phyloP scores from a whole-genome alignment of 2,888 invertebrate genomes.

The Panorpa germanica region DNA sequence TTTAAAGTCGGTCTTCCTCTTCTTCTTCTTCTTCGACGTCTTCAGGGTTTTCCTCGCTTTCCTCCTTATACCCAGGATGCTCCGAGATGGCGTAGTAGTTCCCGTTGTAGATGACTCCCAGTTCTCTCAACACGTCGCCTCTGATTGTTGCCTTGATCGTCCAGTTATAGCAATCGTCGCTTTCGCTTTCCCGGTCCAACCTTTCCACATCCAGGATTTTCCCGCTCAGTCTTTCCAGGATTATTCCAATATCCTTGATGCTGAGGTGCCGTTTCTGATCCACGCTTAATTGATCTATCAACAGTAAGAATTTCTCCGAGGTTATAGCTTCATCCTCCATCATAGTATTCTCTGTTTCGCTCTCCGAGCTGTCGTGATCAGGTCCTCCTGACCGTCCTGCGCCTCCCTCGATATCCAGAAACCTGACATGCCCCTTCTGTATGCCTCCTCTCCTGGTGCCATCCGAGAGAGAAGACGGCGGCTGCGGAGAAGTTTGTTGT shows the following conservation, averaged over 20 bases:
- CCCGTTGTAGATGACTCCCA: slow-evolving; percentile 87
- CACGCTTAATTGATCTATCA: slow-evolving; percentile 82
- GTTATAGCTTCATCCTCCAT: slow-evolving; percentile 81
- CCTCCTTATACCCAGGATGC: slow-evolving; percentile 84
- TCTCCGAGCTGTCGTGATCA: slow-evolving; percentile 77
- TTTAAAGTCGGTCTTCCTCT: slow-evolving; percentile 46
- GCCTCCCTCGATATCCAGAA: slow-evolving; percentile 56
- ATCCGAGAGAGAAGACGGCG: slow-evolving; percentile 27
- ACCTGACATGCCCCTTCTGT: slow-evolving; percentile 64
- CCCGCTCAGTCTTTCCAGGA: slow-evolving; percentile 76
- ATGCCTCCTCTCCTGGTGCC: slow-evolving; percentile 16
- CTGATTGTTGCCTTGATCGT: slow-evolving; percentile 90
- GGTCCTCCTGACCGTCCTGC: slow-evolving; percentile 27
- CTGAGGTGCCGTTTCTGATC: slow-evolving; percentile 83
- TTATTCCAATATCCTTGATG: slow-evolving; percentile 90
- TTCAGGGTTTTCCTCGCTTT: slow-evolving; percentile 69
- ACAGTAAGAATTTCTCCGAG: slow-evolving; percentile 79
- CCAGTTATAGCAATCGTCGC: slow-evolving; percentile 91
- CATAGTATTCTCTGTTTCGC: slow-evolving; percentile 84
- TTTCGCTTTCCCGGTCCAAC: slow-evolving; percentile 78
- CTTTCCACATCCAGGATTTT: slow-evolving; percentile 89
- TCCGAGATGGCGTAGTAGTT: slow-evolving; percentile 91
- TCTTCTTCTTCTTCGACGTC: slow-evolving; percentile 73
- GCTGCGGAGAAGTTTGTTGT: slow-evolving; percentile 45
- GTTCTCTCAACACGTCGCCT: slow-evolving; percentile 75